Base-by-base conservation (phyloP, 2,797 vertebrate genomes). In the Oophaga sylvatica region DNA sequence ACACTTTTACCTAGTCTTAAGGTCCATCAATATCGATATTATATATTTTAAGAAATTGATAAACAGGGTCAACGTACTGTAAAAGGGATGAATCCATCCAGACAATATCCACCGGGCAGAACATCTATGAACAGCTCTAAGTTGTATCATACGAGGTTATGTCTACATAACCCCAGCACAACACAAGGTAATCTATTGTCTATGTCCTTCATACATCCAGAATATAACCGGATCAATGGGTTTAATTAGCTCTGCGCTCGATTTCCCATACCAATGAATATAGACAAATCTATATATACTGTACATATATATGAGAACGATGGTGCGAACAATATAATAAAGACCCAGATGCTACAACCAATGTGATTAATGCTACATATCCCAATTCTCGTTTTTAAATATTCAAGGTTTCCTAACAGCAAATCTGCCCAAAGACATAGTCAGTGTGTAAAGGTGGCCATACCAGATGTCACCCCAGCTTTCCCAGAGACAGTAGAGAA, bases 131-230 rank as follows among this genome's bases (percentile, higher is more conserved):
- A 53, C 29, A n/a, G 26, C 41, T 67, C n/a, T 26, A 17, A 29
- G 68, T 31, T 84, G 56, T 56, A 41, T 68, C 5, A 73, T 62
- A 45, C 17, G 15, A 76, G 70, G 59, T 8, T 41, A 80, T 63
- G 3, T 62, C 35, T 65, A 63, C 3, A 12, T 9, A 19, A 81
- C 19, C 10, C 29, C 62, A 63, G 60, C 5, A 76, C 11, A 48
- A 11, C 3, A 41, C 57, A n/a, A 53, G 41, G 48, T 63, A 84
- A 75, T 62, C 70, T 26, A 45, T 75, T 41, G n/a, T 17, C n/a
- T 76, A 76, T 53, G 83, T 29, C 71, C 83, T 84, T 84, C 31
- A 13, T 84, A 75, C 71, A 75, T 76, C 82, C 35, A 41, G 31
- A 75, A 63, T 31, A 76, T 75, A 41, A 26, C 35, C 5, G 11